Conservation (phyloP, 2,888 invertebrate genomes). For the Heteromyza rotundicornis region DNA sequence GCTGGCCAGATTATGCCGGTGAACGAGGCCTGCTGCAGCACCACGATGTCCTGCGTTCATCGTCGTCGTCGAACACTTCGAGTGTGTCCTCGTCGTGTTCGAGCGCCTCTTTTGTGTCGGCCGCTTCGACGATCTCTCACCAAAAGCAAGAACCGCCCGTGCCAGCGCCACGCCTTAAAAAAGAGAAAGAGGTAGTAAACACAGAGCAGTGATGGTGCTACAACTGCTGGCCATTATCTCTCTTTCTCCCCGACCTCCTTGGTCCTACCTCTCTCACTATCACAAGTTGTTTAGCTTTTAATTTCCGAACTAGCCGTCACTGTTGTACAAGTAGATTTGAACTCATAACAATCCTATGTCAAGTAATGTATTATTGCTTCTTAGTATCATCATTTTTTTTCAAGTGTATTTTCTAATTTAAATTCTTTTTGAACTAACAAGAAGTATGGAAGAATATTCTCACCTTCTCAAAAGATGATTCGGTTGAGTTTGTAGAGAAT, state of each 20-base stretch:
- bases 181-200: constrained; percentile 60
- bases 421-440: too few relatives aligned
- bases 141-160: constrained; percentile 47
- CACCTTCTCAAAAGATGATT: too few relatives aligned
- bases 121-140: constrained; percentile 49
- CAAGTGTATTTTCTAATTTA: too few relatives aligned
- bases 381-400: too few relatives aligned
- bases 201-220: constrained; percentile 23
- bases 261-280: background rate
- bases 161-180: constrained; percentile 58
- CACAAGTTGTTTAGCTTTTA: background rate
- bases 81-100: constrained; percentile 43
- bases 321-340: too few relatives aligned
- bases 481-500: too few relatives aligned
- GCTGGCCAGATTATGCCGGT: constrained; percentile 49
- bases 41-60: constrained; percentile 39
- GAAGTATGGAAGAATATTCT: too few relatives aligned
- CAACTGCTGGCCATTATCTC: background rate
- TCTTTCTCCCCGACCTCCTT: background rate
- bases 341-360: too few relatives aligned
- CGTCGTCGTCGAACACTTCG: constrained; percentile 42
- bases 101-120: constrained; percentile 51
- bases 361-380: too few relatives aligned
- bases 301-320: too few relatives aligned
- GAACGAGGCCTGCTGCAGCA: constrained; percentile 25